Conservation (phyloP, 2,113 vertebrate species). For the Cynocephalus volans region DNA sequence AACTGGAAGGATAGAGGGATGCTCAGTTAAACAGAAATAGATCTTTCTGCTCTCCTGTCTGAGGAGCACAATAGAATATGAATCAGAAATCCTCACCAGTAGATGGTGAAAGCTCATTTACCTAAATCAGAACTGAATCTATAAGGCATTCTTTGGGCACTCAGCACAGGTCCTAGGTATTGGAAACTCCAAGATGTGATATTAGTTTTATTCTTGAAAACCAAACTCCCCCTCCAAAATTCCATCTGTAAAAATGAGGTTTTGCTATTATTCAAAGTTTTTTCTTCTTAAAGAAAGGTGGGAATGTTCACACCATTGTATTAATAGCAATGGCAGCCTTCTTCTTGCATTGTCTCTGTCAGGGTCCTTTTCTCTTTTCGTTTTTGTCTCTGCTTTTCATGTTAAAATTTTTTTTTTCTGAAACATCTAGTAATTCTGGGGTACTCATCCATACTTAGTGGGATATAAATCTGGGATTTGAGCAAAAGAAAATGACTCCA, state of each 20-base stretch:
- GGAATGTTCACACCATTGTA: not conserved
- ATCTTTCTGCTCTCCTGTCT: not conserved
- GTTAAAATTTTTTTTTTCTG: not conserved
- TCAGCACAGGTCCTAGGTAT: not conserved
- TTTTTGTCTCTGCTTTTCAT: not conserved
- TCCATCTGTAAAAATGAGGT: not conserved
- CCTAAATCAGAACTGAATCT: not conserved
- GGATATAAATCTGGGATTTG: not conserved
- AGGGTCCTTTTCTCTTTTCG: not conserved
- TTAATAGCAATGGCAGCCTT: not conserved
- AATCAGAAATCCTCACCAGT: not conserved
- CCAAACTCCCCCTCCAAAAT: not conserved
- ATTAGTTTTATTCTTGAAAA: not conserved
- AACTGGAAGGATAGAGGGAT: not conserved
- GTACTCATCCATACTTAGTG: not conserved
- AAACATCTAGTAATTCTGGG: not conserved
- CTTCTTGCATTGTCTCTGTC: not conserved
- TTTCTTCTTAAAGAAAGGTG: not conserved
- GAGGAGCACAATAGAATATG: not conserved
- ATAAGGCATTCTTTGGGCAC: too few species aligned
- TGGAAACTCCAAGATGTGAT: not conserved
- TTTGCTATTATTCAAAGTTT: slow-evolving; percentile 5
- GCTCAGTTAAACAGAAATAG: not conserved
- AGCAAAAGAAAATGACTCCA: not conserved
- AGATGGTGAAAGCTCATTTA: not conserved